phyloP scores from a whole-genome alignment of 2,888 invertebrate genomes.

The Ophion ventricosus region DNA sequence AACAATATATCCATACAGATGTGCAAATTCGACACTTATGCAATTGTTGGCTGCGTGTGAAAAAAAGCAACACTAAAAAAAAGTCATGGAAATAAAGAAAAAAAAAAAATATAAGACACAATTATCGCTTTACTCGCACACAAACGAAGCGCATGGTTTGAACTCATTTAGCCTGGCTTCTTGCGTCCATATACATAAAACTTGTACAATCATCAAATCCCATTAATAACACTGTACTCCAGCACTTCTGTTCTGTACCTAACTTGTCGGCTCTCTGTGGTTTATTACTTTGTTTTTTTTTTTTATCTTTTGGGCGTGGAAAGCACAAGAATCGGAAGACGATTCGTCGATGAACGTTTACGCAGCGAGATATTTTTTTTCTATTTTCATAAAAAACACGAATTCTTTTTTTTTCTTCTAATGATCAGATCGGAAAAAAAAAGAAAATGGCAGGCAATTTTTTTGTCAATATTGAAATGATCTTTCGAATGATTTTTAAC shows the following conservation, averaged over 20 bases:
- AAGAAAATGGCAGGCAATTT: too few species aligned
- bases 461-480: background rate
- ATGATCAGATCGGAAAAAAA: too few species aligned
- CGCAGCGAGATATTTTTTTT: background rate
- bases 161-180: slow-evolving; percentile 75
- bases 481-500: background rate
- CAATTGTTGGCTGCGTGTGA: slow-evolving; percentile 76
- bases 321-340: slow-evolving; percentile 29
- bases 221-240: slow-evolving; percentile 58
- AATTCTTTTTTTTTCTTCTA: too few species aligned
- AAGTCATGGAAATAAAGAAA: background rate
- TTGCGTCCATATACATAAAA: slow-evolving; percentile 69
- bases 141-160: slow-evolving; percentile 75
- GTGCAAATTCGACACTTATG: too few species aligned
- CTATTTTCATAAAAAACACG: background rate
- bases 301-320: slow-evolving; percentile 30
- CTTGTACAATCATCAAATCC: slow-evolving; percentile 55
- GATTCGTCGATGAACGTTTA: background rate
- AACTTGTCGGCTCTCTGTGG: slow-evolving; percentile 62
- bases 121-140: slow-evolving; percentile 74
- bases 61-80: slow-evolving; percentile 33
- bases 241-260: slow-evolving; percentile 55
- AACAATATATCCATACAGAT: slow-evolving; percentile 8
- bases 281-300: slow-evolving; percentile 19
- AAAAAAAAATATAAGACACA: background rate